Conservation (phyloP, 2,797 vertebrate genomes). For the Neomorphus geoffroyi region DNA sequence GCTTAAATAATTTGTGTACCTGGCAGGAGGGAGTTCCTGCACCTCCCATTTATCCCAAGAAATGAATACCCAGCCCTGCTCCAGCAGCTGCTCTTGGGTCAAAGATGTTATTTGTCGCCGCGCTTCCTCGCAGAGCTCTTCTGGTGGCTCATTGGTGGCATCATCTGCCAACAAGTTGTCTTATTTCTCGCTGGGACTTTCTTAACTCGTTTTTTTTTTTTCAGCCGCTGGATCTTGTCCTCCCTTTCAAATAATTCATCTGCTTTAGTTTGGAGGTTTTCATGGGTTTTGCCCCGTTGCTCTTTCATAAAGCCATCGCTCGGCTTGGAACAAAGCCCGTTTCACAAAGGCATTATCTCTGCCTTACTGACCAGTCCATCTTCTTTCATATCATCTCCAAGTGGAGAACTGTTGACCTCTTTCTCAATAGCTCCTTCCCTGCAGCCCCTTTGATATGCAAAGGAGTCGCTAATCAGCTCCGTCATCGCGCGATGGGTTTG, state of each 20-base stretch:
- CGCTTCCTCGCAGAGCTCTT: neutral
- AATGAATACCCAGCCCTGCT: neutral
- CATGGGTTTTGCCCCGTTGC: neutral
- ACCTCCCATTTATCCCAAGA: neutral
- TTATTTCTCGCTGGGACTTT: neutral
- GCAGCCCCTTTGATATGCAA: neutral
- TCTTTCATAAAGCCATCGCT: neutral
- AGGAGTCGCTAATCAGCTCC: neutral
- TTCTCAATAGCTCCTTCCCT: neutral
- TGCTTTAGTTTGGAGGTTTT: neutral
- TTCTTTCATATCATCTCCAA: neutral
- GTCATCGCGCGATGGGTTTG: fast-evolving
- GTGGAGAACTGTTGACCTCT: neutral
- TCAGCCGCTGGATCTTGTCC: neutral
- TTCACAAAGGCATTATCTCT: neutral
- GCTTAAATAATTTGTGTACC: too few relatives aligned
- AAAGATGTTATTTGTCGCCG: fast-evolving
- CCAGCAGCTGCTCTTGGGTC: neutral
- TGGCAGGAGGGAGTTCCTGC: fast-evolving
- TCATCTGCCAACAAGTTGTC: neutral
- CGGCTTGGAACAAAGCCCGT: neutral
- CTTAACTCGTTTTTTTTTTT: neutral
- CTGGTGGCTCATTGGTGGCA: neutral
- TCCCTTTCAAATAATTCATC: neutral
- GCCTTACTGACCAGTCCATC: neutral